Evolutionary conservation across 2,113 vertebrate species (phyloP).

Genomic region (Tragelaphus buxtoni): DNA sequence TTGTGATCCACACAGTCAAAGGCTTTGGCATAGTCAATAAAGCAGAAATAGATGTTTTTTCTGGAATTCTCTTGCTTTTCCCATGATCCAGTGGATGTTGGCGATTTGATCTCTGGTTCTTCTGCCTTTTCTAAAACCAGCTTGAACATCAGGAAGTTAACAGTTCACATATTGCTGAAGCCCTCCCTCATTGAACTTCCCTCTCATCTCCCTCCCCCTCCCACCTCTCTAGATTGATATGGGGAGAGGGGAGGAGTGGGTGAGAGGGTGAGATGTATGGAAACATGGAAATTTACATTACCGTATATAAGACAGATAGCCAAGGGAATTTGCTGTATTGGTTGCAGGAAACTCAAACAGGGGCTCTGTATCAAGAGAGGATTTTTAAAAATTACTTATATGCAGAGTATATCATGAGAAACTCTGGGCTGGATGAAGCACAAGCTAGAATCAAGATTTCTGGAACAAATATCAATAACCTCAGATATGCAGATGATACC

Average conservation of each 20-base stretch:
- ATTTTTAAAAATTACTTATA: not conserved
- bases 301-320: not conserved
- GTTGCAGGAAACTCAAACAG: not conserved
- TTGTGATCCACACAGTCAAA: too few relatives aligned
- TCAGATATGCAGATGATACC: not conserved
- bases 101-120: too few relatives aligned
- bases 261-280: not conserved
- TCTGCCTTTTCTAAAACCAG: too few relatives aligned
- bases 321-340: not conserved
- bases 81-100: too few relatives aligned
- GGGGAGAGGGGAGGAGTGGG: not conserved
- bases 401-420: not conserved
- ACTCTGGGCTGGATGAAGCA: not conserved
- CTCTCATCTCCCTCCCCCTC: not conserved
- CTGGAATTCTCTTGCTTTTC: too few relatives aligned
- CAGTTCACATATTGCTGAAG: too few relatives aligned
- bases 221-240: not conserved
- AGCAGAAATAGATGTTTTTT: too few relatives aligned
- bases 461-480: not conserved
- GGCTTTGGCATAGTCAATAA: too few relatives aligned
- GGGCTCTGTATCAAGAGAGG: not conserved
- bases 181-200: not conserved
- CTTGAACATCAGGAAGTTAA: too few relatives aligned
- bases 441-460: not conserved
- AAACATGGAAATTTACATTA: not conserved